Evolutionary conservation across 2,113 vertebrate species (phyloP).

Genomic region (Cyphomyrus discorhynchus): DNA sequence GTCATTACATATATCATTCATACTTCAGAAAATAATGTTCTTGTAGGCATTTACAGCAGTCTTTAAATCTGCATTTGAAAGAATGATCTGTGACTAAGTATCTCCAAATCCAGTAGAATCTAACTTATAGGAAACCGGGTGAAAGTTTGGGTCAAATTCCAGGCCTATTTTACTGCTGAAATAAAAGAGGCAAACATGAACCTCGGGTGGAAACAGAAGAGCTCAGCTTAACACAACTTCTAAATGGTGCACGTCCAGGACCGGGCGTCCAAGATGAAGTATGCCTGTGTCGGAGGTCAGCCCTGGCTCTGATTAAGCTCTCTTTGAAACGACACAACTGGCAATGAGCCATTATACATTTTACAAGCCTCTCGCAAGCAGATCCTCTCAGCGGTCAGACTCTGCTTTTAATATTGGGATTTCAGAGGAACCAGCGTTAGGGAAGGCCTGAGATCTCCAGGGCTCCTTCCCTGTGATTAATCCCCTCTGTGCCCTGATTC

Average conservation of each 20-base stretch:
- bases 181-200: neutral
- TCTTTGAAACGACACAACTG: constrained; percentile 5
- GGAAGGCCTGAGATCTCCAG: constrained; percentile 91
- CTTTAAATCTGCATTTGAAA: neutral
- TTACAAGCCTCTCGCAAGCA: constrained; percentile 37
- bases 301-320: neutral
- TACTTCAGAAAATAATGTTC: neutral
- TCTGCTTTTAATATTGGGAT: constrained; percentile 86
- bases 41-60: neutral
- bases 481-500: constrained; percentile 95
- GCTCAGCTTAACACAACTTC: neutral
- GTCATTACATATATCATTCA: neutral
- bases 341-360: constrained; percentile 8
- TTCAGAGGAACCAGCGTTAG: constrained; percentile 56
- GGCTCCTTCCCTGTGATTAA: constrained; percentile 93
- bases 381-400: constrained; percentile 55
- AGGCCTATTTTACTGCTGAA: neutral
- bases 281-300: neutral
- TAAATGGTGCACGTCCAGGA: neutral
- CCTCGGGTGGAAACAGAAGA: neutral
- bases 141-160: neutral
- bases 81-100: neutral
- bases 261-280: neutral
- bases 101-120: neutral
- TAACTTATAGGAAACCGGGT: neutral